Percentiles rank a stretch among this genome's conserved stretches.
Evolutionary conservation across 2,797 vertebrate genomes (phyloP).

Genomic region (Pempheris klunzingeri): DNA sequence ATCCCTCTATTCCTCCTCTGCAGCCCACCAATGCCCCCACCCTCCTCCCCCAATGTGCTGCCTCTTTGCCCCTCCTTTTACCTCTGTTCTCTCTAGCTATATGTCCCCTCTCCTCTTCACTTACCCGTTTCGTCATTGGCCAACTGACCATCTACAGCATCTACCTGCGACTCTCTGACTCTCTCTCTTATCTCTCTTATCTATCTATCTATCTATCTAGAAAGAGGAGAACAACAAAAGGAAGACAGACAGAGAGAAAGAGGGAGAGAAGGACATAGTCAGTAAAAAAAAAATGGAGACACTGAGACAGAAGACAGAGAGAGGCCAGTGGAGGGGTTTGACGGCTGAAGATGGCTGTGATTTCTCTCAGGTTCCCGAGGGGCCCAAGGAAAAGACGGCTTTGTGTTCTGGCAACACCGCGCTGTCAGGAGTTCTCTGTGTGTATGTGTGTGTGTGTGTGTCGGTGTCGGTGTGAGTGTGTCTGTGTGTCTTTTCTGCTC

Average conservation of each 20-base stretch:
- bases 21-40: conserved; percentile 59
- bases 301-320: conserved; percentile 31
- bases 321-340: conserved; percentile 64
- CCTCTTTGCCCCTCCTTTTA: conserved; percentile 65
- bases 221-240: neutral
- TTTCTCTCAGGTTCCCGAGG: conserved; percentile 84
- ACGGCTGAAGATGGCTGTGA: conserved; percentile 80
- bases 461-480: conserved; percentile 47
- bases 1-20: conserved; percentile 77
- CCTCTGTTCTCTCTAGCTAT: conserved; percentile 52
- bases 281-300: conserved; percentile 5
- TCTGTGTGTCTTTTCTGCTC: conserved; percentile 74
- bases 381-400: conserved; percentile 81
- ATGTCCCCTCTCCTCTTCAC: conserved; percentile 20
- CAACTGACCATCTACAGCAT: conserved; percentile 24
- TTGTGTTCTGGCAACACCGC: conserved; percentile 84
- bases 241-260: neutral
- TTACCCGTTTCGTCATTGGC: conserved; percentile 19
- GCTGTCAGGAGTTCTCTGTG: conserved; percentile 74
- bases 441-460: conserved; percentile 42
- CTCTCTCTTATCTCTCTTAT: no score
- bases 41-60: conserved; percentile 24
- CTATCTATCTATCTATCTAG: conserved; percentile 23
- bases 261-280: neutral
- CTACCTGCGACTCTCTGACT: conserved; percentile 17